Percentiles rank a stretch among this genome's conserved stretches.
Evolutionary conservation across 2,113 vertebrate genomes (phyloP).

Genomic region (Hippocampus zosterae): DNA sequence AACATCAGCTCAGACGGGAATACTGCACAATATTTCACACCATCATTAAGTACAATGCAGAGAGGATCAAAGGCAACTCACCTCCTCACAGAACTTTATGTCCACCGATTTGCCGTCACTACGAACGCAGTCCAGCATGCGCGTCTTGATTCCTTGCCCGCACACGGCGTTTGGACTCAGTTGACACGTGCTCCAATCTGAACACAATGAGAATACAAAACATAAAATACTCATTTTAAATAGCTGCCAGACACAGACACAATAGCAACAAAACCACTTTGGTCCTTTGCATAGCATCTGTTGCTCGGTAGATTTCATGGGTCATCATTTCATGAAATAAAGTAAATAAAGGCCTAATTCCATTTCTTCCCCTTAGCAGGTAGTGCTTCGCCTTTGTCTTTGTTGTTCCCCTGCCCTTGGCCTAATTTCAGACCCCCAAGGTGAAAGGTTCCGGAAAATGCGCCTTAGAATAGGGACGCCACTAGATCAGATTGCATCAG

Average conservation of each 20-base stretch:
- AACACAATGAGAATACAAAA: slow-evolving; percentile 4
- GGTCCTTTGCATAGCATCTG: background rate
- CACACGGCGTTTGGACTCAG: slow-evolving; percentile 91
- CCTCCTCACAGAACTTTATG: slow-evolving; percentile 89
- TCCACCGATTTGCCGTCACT: slow-evolving; percentile 94
- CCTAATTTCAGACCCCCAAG: too few relatives aligned
- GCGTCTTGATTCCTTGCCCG: slow-evolving; percentile 87
- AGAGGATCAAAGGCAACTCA: slow-evolving; percentile 52
- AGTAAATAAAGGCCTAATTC: too few relatives aligned
- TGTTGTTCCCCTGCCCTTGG: too few relatives aligned
- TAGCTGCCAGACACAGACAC: too few relatives aligned
- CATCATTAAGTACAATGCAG: slow-evolving; percentile 12
- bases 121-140: slow-evolving; percentile 95
- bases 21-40: slow-evolving; percentile 44
- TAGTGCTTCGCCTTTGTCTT: too few relatives aligned
- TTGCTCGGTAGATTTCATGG: background rate
- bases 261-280: background rate
- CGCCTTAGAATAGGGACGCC: too few relatives aligned
- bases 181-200: slow-evolving; percentile 98
- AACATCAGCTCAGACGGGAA: slow-evolving; percentile 25
- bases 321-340: background rate
- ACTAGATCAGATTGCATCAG: too few relatives aligned
- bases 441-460: too few relatives aligned
- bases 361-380: too few relatives aligned
- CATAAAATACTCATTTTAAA: background rate